Conservation (phyloP, 2,797 vertebrate genomes). For the Erpetoichthys calabaricus region DNA sequence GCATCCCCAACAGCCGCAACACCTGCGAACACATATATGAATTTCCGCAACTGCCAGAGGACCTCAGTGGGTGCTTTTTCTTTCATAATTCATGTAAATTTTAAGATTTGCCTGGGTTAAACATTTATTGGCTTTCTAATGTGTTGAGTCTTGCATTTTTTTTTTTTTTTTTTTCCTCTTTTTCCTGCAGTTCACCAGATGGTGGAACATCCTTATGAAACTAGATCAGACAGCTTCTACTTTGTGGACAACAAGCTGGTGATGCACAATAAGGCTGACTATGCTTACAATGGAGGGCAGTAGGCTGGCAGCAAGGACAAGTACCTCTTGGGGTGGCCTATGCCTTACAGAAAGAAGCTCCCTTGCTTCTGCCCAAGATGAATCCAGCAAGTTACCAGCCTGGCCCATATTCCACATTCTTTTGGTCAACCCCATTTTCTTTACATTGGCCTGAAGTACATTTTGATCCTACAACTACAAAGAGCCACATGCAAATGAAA, state of each 20-base stretch:
- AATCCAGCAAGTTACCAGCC: neutral
- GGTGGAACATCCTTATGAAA: constrained; percentile 90
- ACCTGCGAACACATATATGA: constrained; percentile 98
- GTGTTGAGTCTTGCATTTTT: constrained; percentile 11
- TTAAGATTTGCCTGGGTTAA: no score
- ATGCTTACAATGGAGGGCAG: constrained; percentile 91
- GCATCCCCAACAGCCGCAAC: constrained; percentile 94
- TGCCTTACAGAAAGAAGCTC: neutral
- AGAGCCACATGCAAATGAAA: no score
- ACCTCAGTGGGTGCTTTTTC: constrained; percentile 68
- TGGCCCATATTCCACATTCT: neutral
- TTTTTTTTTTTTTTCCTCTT: constrained; percentile 16
- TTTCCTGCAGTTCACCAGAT: constrained; percentile 70
- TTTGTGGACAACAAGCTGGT: constrained; percentile 98
- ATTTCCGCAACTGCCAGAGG: constrained; percentile 90
- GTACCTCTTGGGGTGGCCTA: constrained; percentile 6
- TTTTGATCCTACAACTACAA: no score
- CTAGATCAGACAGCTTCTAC: constrained; percentile 97
- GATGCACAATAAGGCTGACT: constrained; percentile 99
- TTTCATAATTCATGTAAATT: neutral
- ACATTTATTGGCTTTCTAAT: no score
- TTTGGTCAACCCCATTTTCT: no score
- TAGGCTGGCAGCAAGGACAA: constrained; percentile 27
- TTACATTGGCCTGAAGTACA: neutral
- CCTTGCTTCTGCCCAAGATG: no score